A percentile compares a stretch with the other conserved stretches of the same genome.
Evolutionary conservation across 2,888 invertebrate genomes (phyloP).

Genomic region (Pyrgus malvae): DNA sequence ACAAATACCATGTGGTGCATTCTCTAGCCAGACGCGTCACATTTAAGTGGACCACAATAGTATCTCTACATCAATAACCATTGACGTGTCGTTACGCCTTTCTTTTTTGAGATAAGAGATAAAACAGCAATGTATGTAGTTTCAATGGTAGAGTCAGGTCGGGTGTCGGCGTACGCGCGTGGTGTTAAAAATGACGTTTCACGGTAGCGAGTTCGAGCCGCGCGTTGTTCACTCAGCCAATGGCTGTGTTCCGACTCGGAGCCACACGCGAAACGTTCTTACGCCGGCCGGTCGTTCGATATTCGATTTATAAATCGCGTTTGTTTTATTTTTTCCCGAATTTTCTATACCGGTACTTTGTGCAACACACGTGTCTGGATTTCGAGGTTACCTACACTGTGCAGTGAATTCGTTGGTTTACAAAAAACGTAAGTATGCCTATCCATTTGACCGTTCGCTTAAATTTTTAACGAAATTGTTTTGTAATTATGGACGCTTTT

Average conservation of each 20-base stretch:
- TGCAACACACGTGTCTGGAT: slow-evolving; percentile 9
- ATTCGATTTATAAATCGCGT: slow-evolving; percentile 27
- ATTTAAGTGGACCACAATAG: slow-evolving; percentile 1
- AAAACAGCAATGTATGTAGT: slow-evolving; percentile 37
- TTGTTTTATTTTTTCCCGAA: background rate
- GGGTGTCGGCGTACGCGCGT: slow-evolving; percentile 59
- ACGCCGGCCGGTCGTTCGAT: slow-evolving; percentile 34
- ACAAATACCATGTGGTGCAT: slow-evolving; percentile 36
- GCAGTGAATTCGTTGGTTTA: slow-evolving; percentile 4
- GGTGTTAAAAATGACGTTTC: slow-evolving; percentile 61
- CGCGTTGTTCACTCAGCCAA: slow-evolving; percentile 32
- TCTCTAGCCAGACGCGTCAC: slow-evolving; percentile 23
- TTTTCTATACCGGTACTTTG: slow-evolving; percentile 12
- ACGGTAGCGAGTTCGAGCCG: slow-evolving; percentile 31
- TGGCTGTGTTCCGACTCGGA: slow-evolving; percentile 28
- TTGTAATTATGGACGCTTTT: slow-evolving; percentile 1
- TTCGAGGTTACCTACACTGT: slow-evolving; percentile 22
- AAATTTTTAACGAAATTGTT: slow-evolving; percentile 1
- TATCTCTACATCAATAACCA: slow-evolving; percentile 23
- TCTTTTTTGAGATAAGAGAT: background rate
- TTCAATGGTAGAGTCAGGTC: slow-evolving; percentile 27
- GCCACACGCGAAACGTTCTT: slow-evolving; percentile 30
- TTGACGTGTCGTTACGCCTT: slow-evolving; percentile 2
- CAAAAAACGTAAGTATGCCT: slow-evolving; percentile 12
- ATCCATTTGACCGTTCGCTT: background rate